Conservation (phyloP, 2,888 invertebrate species). For the Cabera pusaria region DNA sequence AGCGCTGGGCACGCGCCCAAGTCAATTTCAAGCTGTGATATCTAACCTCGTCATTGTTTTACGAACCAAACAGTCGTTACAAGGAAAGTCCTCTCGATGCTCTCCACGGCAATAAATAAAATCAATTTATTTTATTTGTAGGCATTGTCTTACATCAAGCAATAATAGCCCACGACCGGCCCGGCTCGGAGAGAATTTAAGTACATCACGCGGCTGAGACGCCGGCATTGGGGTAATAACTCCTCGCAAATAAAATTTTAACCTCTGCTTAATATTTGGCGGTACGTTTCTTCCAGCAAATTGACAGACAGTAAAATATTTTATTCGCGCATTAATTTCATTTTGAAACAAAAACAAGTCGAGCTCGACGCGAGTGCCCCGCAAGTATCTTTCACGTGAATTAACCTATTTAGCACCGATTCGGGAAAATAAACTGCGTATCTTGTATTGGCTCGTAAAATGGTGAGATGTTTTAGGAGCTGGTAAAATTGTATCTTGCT, state of each 20-base stretch:
- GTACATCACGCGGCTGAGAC: slow-evolving; percentile 48
- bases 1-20: no score
- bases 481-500: no score
- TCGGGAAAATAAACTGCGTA: slow-evolving; percentile 67
- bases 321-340: slow-evolving; percentile 79
- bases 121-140: slow-evolving; percentile 65
- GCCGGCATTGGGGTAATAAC: slow-evolving; percentile 60
- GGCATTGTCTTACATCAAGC: slow-evolving; percentile 69
- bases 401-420: slow-evolving; percentile 75
- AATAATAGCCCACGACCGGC: slow-evolving; percentile 59
- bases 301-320: slow-evolving; percentile 83
- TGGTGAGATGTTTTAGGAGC: slow-evolving; percentile 39
- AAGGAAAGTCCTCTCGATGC: slow-evolving; percentile 37
- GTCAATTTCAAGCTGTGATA: background rate
- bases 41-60: slow-evolving; percentile 9
- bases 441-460: slow-evolving; percentile 57
- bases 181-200: slow-evolving; percentile 59
- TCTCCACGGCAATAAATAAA: slow-evolving; percentile 61
- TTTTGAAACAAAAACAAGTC: slow-evolving; percentile 78
- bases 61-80: slow-evolving; percentile 32
- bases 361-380: slow-evolving; percentile 41
- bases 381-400: slow-evolving; percentile 75
- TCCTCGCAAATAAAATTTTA: slow-evolving; percentile 78
- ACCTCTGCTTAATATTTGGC: slow-evolving; percentile 79
- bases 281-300: slow-evolving; percentile 68